Evolutionary conservation across 2,797 vertebrate species (phyloP).

Genomic region (Falco concolor): DNA sequence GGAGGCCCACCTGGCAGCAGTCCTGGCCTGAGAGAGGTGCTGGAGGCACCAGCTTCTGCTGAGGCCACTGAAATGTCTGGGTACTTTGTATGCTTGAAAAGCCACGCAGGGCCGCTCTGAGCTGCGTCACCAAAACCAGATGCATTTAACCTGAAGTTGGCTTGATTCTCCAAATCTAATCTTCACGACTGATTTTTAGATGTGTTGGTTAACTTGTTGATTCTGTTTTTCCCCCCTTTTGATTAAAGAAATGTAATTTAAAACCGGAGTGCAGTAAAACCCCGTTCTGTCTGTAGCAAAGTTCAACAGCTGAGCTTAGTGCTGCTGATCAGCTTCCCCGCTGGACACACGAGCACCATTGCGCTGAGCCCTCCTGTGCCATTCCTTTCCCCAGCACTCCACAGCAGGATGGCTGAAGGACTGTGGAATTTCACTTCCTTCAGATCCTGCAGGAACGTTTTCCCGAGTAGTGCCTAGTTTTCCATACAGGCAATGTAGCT

Average conservation of each 20-base stretch:
- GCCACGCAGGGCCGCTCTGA: rapidly evolving
- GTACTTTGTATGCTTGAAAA: not conserved
- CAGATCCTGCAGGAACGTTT: not conserved
- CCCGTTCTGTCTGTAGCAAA: rapidly evolving
- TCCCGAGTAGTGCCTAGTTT: not conserved
- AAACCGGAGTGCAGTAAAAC: not conserved
- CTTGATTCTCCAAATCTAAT: not conserved
- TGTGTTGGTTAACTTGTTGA: not conserved
- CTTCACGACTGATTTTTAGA: not conserved
- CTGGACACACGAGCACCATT: rapidly evolving
- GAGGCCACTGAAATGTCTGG: rapidly evolving
- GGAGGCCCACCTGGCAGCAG: not conserved
- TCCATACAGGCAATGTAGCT: not conserved
- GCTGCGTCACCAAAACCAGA: not conserved
- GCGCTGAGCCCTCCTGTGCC: not conserved
- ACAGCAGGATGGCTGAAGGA: not conserved
- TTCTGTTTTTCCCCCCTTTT: not conserved
- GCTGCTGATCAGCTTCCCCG: not conserved
- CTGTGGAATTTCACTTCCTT: not conserved
- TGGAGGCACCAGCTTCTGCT: not conserved
- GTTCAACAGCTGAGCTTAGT: not conserved
- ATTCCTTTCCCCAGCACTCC: not conserved
- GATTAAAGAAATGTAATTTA: not conserved
- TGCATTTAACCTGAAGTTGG: not conserved
- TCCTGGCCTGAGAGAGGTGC: not conserved